phyloP scores from a whole-genome alignment of 2,113 vertebrate species.

The Planiliza haematocheilus region DNA sequence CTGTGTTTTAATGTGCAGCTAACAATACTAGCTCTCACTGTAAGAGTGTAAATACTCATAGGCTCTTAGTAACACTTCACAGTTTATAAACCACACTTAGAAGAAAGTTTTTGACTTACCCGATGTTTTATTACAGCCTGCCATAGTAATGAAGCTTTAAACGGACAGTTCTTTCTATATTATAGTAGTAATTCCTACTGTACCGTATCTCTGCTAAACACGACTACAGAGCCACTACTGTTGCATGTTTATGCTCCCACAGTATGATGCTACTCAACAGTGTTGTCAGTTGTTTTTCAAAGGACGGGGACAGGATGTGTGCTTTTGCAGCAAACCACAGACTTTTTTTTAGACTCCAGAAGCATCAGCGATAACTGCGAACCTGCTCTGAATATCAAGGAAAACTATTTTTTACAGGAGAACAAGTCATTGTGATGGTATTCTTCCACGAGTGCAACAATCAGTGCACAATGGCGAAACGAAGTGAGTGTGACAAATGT shows the following conservation, averaged over 20 bases:
- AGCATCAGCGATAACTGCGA: not conserved
- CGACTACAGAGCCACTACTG: not conserved
- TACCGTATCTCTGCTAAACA: not conserved
- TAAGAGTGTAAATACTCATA: too few relatives aligned
- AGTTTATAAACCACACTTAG: too few relatives aligned
- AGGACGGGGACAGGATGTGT: constrained; percentile 72
- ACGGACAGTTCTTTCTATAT: not conserved
- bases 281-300: not conserved
- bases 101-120: constrained; percentile 46
- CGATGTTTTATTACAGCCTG: accelerated
- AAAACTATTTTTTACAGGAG: not conserved
- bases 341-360: constrained; percentile 12
- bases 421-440: too few relatives aligned
- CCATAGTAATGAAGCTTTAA: constrained; percentile 30
- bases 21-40: not conserved
- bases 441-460: too few relatives aligned
- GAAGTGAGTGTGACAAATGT: too few relatives aligned
- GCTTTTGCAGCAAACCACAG: constrained; percentile 82
- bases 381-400: not conserved
- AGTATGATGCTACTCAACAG: not conserved
- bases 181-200: not conserved
- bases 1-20: not conserved
- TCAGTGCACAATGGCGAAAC: too few relatives aligned
- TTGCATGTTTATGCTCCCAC: not conserved
- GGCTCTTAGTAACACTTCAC: too few relatives aligned